Base-by-base conservation (phyloP, 1,140 invertebrate species). In the Antheraea mylitta region DNA sequence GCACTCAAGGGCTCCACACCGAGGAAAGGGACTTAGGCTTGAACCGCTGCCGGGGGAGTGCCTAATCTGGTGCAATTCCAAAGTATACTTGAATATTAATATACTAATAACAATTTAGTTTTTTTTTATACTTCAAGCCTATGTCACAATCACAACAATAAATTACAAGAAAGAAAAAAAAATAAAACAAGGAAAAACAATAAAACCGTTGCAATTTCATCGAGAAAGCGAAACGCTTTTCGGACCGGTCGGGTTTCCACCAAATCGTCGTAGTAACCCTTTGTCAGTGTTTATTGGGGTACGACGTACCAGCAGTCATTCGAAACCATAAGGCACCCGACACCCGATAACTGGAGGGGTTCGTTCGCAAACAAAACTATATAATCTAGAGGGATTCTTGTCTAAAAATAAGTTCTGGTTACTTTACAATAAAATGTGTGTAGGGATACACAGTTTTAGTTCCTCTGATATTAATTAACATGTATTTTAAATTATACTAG, bases 281-380 rank as follows among this genome's bases (percentile, higher is more conserved):
- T 76, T 76, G 68, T 73, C 74, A 68, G 69, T 69, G 71, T 76
- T 71, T 76, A 76, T 76, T 76, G 69, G 69, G 74, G 71, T 72
- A 22, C 58, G 45, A 9, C 11, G 45, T 53, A 13, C 10, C 45
- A 53, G 45, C 66, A 68, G 68, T 71, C 59, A 73, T 53, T 16
- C 67, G 69, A 71, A 63, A 67, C 68, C 71, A 18, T 58, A 66
- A 60, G 67, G 22, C 58, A 71, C 61, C 69, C 65, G 11, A 75
- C 60, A 48, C 64, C 64, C 30, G 66, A 71, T 67, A 67, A 22
- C 63, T 48, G 37, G 66, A 68, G 42, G 38, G 45, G 67, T 65
- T 71, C 73, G 74, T 71, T 76, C 73, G 69, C 71, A 73, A 76
- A 71, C 65, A 70, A 53, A 53, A 53, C 45, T 53, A 53, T 58